phyloP scores from a whole-genome alignment of 2,113 vertebrate species.

The Glareola pratincola region DNA sequence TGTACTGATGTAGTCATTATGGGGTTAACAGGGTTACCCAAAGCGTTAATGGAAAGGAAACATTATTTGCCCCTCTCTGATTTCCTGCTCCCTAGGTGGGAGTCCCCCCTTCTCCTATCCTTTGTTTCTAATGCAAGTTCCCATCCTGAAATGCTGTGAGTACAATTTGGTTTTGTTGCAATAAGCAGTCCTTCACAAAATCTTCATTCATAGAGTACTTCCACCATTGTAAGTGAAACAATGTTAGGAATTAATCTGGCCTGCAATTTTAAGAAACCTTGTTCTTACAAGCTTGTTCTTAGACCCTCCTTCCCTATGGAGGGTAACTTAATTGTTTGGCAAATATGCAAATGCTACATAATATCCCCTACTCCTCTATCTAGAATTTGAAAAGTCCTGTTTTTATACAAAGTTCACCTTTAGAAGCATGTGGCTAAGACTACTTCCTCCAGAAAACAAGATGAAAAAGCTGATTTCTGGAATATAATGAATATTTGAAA shows the following conservation, averaged over 20 bases:
- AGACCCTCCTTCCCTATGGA: background rate
- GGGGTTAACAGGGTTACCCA: constrained; percentile 29
- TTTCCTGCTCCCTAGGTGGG: constrained; percentile 50
- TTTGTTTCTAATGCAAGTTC: constrained; percentile 46
- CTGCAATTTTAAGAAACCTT: background rate
- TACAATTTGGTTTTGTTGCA: constrained; percentile 50
- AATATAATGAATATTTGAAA: background rate
- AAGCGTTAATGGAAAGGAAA: background rate
- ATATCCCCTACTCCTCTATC: background rate
- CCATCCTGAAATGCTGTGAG: constrained; percentile 26
- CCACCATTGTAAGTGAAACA: constrained; percentile 50
- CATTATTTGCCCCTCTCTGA: constrained; percentile 40
- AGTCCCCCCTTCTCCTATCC: constrained; percentile 2
- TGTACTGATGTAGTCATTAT: background rate
- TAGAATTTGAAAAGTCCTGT: background rate
- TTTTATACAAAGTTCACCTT: background rate
- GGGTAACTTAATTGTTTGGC: background rate
- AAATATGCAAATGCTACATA: background rate
- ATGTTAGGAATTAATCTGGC: constrained; percentile 51
- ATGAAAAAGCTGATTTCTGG: background rate
- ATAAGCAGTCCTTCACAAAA: background rate
- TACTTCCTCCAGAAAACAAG: background rate
- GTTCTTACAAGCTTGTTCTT: background rate
- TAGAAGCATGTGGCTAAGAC: background rate
- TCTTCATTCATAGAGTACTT: constrained; percentile 39